Evolutionary conservation across 2,888 invertebrate genomes (phyloP).

Genomic region (Drosophila demipolita): DNA sequence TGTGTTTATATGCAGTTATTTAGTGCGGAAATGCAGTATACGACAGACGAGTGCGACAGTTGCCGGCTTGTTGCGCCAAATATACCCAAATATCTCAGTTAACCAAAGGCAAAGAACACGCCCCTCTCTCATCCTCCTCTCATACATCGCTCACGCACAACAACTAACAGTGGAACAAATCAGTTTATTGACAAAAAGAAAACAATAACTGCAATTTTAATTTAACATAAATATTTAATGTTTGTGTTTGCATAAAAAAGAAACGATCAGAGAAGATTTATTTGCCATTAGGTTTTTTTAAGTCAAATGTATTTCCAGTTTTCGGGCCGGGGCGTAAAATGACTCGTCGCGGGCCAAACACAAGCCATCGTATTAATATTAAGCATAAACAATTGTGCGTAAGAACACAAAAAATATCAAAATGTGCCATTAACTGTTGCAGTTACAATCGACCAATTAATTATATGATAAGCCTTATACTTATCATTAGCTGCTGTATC

Average conservation of each 20-base stretch:
- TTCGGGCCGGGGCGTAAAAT: constrained; percentile 55
- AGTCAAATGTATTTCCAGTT: constrained; percentile 58
- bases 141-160: neutral
- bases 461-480: constrained; percentile 53
- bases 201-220: constrained; percentile 26
- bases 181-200: constrained; percentile 33
- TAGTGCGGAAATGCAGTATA: constrained; percentile 31
- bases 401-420: constrained; percentile 30
- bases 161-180: constrained; percentile 42
- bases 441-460: constrained; percentile 5
- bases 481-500: constrained; percentile 58
- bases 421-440: constrained; percentile 30
- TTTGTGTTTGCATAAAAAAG: neutral
- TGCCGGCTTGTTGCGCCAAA: constrained; percentile 64
- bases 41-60: constrained; percentile 11
- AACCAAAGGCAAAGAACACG: constrained; percentile 3
- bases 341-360: constrained; percentile 64
- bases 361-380: constrained; percentile 51
- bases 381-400: constrained; percentile 61
- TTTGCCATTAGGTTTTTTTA: constrained; percentile 20
- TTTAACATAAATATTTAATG: neutral
- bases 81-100: constrained; percentile 18
- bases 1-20: constrained; percentile 7
- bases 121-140: neutral
- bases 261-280: neutral